A percentile compares a stretch with the other conserved stretches of the same genome.
Evolutionary conservation across 2,888 invertebrate species (phyloP).

Genomic region (Spodoptera littoralis): DNA sequence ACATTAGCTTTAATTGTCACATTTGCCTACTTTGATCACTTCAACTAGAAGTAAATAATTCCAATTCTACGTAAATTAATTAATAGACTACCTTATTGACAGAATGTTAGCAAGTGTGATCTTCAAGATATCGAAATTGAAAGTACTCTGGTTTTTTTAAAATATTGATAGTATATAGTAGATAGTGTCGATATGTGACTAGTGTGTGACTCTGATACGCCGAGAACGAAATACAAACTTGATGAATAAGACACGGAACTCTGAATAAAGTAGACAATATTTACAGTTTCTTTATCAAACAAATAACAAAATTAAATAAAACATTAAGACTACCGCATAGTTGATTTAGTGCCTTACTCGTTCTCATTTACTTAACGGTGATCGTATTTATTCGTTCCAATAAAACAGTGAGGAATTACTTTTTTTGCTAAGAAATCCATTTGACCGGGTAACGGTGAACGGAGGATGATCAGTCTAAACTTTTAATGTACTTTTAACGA

Average conservation of each 20-base stretch:
- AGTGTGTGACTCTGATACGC: too few species aligned
- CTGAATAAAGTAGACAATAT: slow-evolving; percentile 1
- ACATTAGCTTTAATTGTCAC: too few species aligned
- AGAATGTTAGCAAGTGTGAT: too few species aligned
- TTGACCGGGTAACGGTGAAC: slow-evolving; percentile 5
- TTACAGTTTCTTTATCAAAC: slow-evolving; percentile 8
- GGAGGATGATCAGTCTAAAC: slow-evolving; percentile 18
- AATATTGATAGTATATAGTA: too few species aligned
- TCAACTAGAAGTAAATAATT: too few species aligned
- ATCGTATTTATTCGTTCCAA: slow-evolving; percentile 2
- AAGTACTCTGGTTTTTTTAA: too few species aligned
- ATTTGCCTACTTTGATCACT: too few species aligned
- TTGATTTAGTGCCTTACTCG: neutral
- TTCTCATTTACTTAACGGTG: slow-evolving; percentile 8
- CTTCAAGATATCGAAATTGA: too few species aligned
- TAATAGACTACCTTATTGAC: too few species aligned
- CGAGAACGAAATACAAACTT: too few species aligned
- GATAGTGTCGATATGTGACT: too few species aligned
- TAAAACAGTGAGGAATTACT: slow-evolving; percentile 16
- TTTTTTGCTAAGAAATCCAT: slow-evolving; percentile 12
- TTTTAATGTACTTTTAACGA: slow-evolving; percentile 32
- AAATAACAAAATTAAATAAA: neutral
- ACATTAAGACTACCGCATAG: slow-evolving; percentile 22
- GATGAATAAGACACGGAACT: slow-evolving; percentile 1
- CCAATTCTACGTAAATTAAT: too few species aligned